phyloP scores from a whole-genome alignment of 2,113 vertebrate genomes.

The Entomyzon cyanotis region DNA sequence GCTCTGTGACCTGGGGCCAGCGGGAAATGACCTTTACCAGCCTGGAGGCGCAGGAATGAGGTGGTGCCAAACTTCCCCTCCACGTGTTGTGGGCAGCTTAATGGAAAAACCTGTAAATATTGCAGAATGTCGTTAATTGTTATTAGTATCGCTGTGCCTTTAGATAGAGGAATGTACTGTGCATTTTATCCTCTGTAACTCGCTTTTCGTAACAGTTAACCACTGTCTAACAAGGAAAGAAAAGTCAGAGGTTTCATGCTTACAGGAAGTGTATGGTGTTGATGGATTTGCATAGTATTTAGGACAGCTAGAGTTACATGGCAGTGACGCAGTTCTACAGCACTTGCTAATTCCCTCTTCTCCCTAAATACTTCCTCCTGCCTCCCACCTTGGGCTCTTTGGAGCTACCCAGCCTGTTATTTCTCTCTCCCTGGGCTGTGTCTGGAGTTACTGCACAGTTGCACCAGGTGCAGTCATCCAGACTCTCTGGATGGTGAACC shows the following conservation, averaged over 20 bases:
- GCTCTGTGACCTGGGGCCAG: slow-evolving; percentile 43
- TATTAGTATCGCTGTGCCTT: neutral
- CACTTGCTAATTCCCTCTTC: slow-evolving; percentile 53
- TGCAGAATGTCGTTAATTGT: neutral
- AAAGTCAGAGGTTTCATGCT: slow-evolving; percentile 20
- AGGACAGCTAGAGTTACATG: slow-evolving; percentile 49
- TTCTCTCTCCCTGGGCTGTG: neutral
- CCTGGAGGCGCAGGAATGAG: slow-evolving; percentile 4
- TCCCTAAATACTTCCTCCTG: slow-evolving; percentile 36
- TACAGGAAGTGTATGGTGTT: slow-evolving; percentile 10
- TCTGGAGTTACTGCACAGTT: neutral
- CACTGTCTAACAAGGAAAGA: slow-evolving; percentile 29
- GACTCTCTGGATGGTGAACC: neutral
- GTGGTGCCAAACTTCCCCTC: slow-evolving; percentile 37
- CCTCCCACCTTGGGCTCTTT: neutral
- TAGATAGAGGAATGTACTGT: neutral
- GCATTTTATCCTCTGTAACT: neutral
- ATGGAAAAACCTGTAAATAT: slow-evolving; percentile 60
- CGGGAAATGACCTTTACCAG: slow-evolving; percentile 53
- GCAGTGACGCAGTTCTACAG: slow-evolving; percentile 33
- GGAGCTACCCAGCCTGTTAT: neutral
- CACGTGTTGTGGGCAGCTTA: neutral
- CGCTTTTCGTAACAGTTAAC: neutral
- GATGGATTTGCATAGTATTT: slow-evolving; percentile 56
- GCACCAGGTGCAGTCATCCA: neutral